Evolutionary conservation across 2,113 vertebrate species (phyloP).

Genomic region (Grammomys surdaster): DNA sequence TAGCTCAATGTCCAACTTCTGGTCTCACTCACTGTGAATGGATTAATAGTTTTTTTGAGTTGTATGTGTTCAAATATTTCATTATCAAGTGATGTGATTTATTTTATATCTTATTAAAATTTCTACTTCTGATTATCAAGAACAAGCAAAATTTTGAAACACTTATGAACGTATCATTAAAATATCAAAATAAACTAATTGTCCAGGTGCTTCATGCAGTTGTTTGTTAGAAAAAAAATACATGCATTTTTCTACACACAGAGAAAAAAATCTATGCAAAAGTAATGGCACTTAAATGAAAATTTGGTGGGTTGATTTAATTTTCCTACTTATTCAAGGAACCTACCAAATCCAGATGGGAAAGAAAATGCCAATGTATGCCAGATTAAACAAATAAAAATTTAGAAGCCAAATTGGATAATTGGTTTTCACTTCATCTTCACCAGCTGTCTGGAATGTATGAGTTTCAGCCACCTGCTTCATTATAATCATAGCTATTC

Average conservation of each 20-base stretch:
- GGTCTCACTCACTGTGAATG: neutral
- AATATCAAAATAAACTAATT: neutral
- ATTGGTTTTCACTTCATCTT: slow-evolving; percentile 72
- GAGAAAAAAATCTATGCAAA: neutral
- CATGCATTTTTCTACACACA: neutral
- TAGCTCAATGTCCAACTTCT: neutral
- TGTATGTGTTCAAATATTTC: neutral
- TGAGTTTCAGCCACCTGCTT: slow-evolving; percentile 77
- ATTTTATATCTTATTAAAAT: neutral
- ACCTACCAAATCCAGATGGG: slow-evolving; percentile 65
- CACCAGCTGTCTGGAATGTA: slow-evolving; percentile 82
- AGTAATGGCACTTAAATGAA: slow-evolving; percentile 44
- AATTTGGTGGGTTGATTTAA: slow-evolving; percentile 39
- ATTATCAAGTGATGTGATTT: neutral
- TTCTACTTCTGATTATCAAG: neutral
- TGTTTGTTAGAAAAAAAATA: neutral
- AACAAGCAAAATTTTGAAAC: neutral
- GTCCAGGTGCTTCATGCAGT: neutral
- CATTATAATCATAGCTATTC: slow-evolving; percentile 73
- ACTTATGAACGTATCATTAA: neutral
- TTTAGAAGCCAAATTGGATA: slow-evolving; percentile 78
- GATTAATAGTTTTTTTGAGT: neutral
- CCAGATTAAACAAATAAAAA: slow-evolving; percentile 82
- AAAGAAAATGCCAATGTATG: slow-evolving; percentile 53
- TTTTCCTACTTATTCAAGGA: slow-evolving; percentile 44